Evolutionary conservation across 2,797 vertebrate species (phyloP), one percentile per base, ranked within the genome.

Genomic region (Poecile montanus): DNA sequence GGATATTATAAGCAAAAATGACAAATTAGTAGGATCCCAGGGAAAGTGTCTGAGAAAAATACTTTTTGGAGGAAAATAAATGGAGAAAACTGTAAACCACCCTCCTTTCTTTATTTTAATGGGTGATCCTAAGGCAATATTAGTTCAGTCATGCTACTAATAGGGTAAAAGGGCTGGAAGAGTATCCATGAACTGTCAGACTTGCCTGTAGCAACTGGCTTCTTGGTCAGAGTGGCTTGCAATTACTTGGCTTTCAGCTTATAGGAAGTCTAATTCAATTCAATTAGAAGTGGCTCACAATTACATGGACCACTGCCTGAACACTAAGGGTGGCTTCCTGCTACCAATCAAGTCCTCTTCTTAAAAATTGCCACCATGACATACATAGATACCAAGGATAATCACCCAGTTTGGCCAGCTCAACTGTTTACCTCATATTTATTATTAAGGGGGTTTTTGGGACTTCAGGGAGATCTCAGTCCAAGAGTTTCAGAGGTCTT

Each of bases 171-270:
- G 16, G 8, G 7, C 9, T 89, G 25, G 18, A 63, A 73, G 13
- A 42, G 7, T 7, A 2, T 0, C 2, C 5, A 16, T 20, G 20
- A 62, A 21, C 25, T 62, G 4, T 27, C 2, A 4, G 32, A 60
- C 40, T 60, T 61, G 61, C 2, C 13, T 53, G 26, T 16, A 45
- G 16, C 7, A 62, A 2, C 48, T 22, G 26, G 0, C 7, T 93
- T 8, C 18, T 65, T 78, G 36, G 20, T 45, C 56, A 51, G 1
- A 57, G 29, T 11, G 54, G 7, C 7, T n/a, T 71, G 11, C 7
- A 3, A 19, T 34, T n/a, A 2, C 16, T 60, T 82, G 34, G 17
- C 29, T 67, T 93, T 79, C 40, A 85, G 32, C 6, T 54, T 20
- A n/a, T 60, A 36, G 50, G 50, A 81, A 74, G 45, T 66, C 13